Evolutionary conservation across 2,113 vertebrate species (phyloP), one percentile per base, ranked within the genome.

Genomic region (Grallaria varia): DNA sequence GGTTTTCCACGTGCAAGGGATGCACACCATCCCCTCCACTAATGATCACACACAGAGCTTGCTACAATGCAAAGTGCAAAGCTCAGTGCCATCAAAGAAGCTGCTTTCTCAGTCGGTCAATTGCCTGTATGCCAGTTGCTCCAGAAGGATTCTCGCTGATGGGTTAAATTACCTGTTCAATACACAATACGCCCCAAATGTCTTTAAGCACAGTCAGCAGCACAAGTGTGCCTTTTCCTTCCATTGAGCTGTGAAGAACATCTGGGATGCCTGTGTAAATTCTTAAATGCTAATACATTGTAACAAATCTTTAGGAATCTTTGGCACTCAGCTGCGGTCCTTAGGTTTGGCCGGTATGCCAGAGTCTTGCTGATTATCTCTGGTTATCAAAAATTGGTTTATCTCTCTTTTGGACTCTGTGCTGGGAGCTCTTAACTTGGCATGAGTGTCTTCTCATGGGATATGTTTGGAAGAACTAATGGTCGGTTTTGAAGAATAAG

Each of bases 211-310:
- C 14, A 59, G 50, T 44, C 30, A 69, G 24, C 13, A 81, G 21
- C 10, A 58, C 2, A 2, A 0, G 0, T 1, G 4, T 18, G 15
- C 10, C 6, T 80, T 64, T 83, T 81, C 16, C 45, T 73, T 60
- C 28, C 53, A 13, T 3, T 22, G 44, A 77, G 7, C 42, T 53
- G 20, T 14, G 80, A 31, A 64, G 37, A 14, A 47, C 10, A 66
- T 30, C 16, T 66, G n/a, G 8, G 13, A 45, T 59, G 24, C 23
- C 40, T 44, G 7, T 28, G 15, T 18, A 58, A 89, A 44, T 89
- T 87, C 60, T 59, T 53, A 31, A 62, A 58, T 44, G 9, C 25
- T 28, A 75, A 40, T 55, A 30, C 23, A 14, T 39, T 12, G 1
- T 42, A n/a, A 56, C 4, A 87, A 84, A 53, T n/a, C 20, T 68